These are phyloP conservation scores for Neelides sp. DNA, from an alignment of 1,140 invertebrate species.

Conservation along the genomic window DNA sequence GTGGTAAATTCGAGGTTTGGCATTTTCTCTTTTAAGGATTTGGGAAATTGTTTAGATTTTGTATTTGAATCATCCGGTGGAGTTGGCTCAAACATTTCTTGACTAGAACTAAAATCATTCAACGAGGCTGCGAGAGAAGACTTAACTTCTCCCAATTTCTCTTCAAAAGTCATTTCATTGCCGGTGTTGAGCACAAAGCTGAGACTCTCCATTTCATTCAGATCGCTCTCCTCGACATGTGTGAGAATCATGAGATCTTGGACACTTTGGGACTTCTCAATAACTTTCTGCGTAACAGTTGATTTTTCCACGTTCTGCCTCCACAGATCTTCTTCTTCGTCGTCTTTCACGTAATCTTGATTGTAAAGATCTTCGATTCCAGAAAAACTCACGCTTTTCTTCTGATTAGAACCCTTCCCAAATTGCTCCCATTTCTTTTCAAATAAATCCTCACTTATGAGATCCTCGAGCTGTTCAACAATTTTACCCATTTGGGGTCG, in stretches of 20 bases:
- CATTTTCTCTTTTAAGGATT: neutral
- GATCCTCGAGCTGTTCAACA: constrained; percentile 40
- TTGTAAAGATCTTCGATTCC: neutral
- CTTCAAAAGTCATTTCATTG: constrained; percentile 38
- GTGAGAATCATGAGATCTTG: constrained; percentile 61
- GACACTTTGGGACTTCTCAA: constrained; percentile 56
- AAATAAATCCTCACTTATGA: constrained; percentile 41
- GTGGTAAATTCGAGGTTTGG: neutral
- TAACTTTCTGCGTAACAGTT: constrained; percentile 53
- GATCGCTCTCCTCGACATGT: constrained; percentile 51
- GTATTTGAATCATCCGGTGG: too few species aligned
- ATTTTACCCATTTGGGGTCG: constrained; percentile 42
- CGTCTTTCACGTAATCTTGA: neutral
- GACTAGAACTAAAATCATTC: neutral
- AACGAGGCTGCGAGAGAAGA: constrained; percentile 5
- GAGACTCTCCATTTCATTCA: constrained; percentile 39
- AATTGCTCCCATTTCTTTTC: constrained; percentile 49
- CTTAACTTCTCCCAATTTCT: constrained; percentile 2
- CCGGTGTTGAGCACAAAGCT: constrained; percentile 35
- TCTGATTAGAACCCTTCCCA: neutral
- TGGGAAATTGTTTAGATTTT: neutral
- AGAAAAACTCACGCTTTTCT: constrained; percentile 24
- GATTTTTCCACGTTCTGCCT: constrained; percentile 48
- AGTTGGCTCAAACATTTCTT: too few species aligned
- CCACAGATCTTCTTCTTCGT: constrained; percentile 51